Percentiles rank a stretch among this genome's conserved stretches.
These are phyloP conservation scores for Chrysotoxum bicinctum DNA, from an alignment of 2,888 invertebrate species.

Conservation along the genomic window DNA sequence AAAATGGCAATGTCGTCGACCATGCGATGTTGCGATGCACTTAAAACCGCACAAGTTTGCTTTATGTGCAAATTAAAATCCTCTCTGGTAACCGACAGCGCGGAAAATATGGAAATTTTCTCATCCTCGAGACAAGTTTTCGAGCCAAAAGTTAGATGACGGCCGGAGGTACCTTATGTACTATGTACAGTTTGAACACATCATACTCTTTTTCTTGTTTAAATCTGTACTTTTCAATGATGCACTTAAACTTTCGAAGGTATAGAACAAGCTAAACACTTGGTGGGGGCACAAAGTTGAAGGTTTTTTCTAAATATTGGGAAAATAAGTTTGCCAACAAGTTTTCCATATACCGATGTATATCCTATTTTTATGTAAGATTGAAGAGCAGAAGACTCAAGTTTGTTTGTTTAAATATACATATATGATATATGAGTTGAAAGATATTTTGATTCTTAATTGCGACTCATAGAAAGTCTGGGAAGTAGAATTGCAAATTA, in stretches of 20 bases:
- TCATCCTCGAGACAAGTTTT: slow-evolving; percentile 30
- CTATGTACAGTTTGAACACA: not conserved
- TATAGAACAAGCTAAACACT: not conserved
- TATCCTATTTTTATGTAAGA: not conserved
- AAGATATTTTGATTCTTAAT: no score
- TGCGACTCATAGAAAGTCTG: no score
- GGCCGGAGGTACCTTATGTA: not conserved
- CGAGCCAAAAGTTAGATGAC: slow-evolving; percentile 36
- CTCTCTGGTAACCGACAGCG: slow-evolving; percentile 44
- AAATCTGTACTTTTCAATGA: not conserved
- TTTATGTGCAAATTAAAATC: slow-evolving; percentile 69
- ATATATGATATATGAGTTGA: not conserved
- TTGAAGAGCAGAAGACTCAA: slow-evolving; percentile 12
- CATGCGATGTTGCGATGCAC: slow-evolving; percentile 43
- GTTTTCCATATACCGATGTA: not conserved
- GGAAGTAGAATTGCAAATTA: no score
- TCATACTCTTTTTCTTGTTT: not conserved
- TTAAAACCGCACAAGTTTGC: slow-evolving; percentile 64
- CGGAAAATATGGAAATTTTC: slow-evolving; percentile 68
- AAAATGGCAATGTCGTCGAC: slow-evolving; percentile 43
- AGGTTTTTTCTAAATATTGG: slow-evolving; percentile 15
- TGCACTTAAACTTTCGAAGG: slow-evolving; percentile 11
- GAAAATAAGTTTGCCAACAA: slow-evolving; percentile 8
- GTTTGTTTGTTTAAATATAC: no score
- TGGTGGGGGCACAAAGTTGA: not conserved